Evolutionary conservation across 2,113 vertebrate species (phyloP), one percentile per base, ranked within the genome.

Genomic region (Eulacestoma nigropectus): DNA sequence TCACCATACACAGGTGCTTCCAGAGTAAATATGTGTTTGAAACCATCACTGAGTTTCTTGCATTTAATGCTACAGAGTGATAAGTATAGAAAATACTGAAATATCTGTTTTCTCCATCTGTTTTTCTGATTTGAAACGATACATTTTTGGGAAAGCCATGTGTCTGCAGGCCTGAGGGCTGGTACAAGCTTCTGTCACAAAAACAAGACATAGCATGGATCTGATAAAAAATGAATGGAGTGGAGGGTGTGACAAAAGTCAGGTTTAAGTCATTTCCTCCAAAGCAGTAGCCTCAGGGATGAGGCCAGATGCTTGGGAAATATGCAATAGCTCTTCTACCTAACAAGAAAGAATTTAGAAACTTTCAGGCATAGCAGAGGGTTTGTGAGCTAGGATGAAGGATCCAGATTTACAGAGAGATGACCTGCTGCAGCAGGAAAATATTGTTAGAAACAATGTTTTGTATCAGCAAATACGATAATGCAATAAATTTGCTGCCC

Each of bases 291-390:
- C 75, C 67, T 80, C 23, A 12, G 63, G 41, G 16, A 49, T 44
- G 5, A 91, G n/a, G 30, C 41, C 60, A 92, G 64, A 68, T 44
- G 52, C 52, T 84, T 57, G 49, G 57, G 30, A 93, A 95, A 84
- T 41, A 17, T 8, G 55, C 55, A 72, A n/a, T 15, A 60, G 35
- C 13, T 55, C 60, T 85, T 87, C n/a, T 41, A 14, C 41, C 35
- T 70, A 82, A 65, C 9, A 72, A 87, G 30, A 52, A 87, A 52
- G 39, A 69, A 77, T 72, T 84, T 21, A 59, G 56, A 80, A 86
- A 50, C 13, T 49, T 91, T 37, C n/a, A 67, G 30, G 10, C 6
- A 27, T 6, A 78, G 57, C 68, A 75, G 53, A 77, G 57, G 9
- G 7, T 42, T 80, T 76, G 46, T 55, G 67, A 80, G 35, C 12